Base-by-base conservation (phyloP, 2,113 vertebrate genomes). In the Dicentrarchus labrax region DNA sequence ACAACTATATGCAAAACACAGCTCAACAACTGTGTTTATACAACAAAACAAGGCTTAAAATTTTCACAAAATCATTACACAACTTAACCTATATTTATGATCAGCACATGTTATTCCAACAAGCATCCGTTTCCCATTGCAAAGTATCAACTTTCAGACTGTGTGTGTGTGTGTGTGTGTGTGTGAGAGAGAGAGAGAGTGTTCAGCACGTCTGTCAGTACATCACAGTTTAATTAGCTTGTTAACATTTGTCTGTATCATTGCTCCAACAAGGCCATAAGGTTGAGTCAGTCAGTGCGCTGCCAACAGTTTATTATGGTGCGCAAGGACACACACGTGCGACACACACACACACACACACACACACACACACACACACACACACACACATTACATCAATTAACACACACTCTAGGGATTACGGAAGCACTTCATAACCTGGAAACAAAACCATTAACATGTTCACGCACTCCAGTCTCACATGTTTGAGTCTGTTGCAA, bases 181-280 rank as follows among this genome's bases (percentile, higher is more conserved):
- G 69, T 19, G 69, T 59, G 15, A 17, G 48, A 19, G 19, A 6
- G 54, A 47, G 12, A 11, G 30, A 47, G 69, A 45, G 62, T 76
- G 62, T 78, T 60, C 45, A 77, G 59, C 62, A 12, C 13, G 85
- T 89, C 89, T 89, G 87, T 93, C 83, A 88, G 72, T 84, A 85
- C 74, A 68, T 76, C 67, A 73, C 74, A 64, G 75, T 90, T 94
- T 90, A 91, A 92, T 94, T 91, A 91, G 86, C 91, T 91, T 92
- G 92, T 94, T 91, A 94, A 91, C 92, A 93, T 93, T 91, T 94
- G 81, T 89, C 84, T 90, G 74, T 87, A 86, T 91, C 81, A 78
- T 76, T 89, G 80, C 83, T 81, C 73, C 81, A 86, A 84, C 82
- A 84, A 78, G 86, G 78, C 72, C 76, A 78, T 21, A 21, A 76